Evolutionary conservation across 2,888 invertebrate genomes (phyloP), one percentile per base, ranked within the genome.

Genomic region (Galerucella nymphaeae): DNA sequence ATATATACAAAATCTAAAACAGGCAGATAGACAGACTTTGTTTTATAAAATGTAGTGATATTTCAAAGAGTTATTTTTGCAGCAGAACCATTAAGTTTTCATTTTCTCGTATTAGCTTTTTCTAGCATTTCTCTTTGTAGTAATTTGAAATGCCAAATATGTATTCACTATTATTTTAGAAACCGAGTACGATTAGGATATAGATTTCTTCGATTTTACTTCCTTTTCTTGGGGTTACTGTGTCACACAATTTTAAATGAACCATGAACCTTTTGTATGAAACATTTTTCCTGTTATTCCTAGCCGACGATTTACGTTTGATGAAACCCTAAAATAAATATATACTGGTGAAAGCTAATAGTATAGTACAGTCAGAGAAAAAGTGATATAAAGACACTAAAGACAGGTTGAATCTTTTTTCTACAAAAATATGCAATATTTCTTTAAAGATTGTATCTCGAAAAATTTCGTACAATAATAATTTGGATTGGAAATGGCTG

Each of bases 111-210:
- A 13, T n/a, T 41, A 18, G 42, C 61, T 23, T 38, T 59, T 62
- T 42, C 61, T 62, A 45, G 14, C 45, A 45, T 45, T 38, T 45
- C 45, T 13, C 14, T 23, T 62, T 16, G 10, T 10, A 62, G 18
- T 18, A 13, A 62, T 62, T 62, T 9, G 5, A 62, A n/a, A 38
- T 62, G 13, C 61, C 61, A 42, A 62, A 62, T 62, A 62, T n/a
- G 61, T 62, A 53, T 53, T 16, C 18, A 53, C 53, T 18, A 53
- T 53, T 18, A 50, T 50, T n/a, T 14, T 50, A 50, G 50, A 50
- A 50, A 50, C 50, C n/a, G 14, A n/a, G 16, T 10, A 9, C 18
- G 18, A 53, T n/a, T 18, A 18, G 53, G 53, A 53, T 16, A 18
- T 16, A 18, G 53, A 53, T 53, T 53, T 53, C 53, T 18, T 53